A percentile compares a stretch with the other conserved stretches of the same genome.
Evolutionary conservation across 2,113 vertebrate species (phyloP).

Genomic region (Dasyornis broadbenti): DNA sequence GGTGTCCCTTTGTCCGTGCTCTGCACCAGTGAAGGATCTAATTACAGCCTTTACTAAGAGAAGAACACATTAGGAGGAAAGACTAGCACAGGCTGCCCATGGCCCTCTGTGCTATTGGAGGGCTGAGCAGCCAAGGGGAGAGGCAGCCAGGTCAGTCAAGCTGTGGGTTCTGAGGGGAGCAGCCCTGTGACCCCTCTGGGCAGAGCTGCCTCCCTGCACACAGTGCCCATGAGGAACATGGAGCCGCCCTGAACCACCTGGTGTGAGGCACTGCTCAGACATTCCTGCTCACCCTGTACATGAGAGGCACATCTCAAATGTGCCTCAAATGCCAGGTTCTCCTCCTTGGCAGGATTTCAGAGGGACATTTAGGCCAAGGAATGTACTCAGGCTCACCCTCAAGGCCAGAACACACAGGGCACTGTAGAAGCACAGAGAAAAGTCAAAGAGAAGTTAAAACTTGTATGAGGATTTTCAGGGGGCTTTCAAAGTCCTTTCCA

Average conservation of each 20-base stretch:
- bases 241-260: background rate
- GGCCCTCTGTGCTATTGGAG: rapidly evolving
- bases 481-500: background rate
- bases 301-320: background rate
- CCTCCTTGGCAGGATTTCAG: rapidly evolving
- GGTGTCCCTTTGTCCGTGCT: background rate
- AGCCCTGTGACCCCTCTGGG: background rate
- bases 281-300: background rate
- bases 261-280: rapidly evolving
- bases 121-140: background rate
- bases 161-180: background rate
- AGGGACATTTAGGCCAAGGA: background rate
- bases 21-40: background rate
- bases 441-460: background rate
- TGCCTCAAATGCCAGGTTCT: background rate
- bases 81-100: background rate
- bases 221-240: rapidly evolving
- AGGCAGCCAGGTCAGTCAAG: background rate
- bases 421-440: background rate
- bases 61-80: background rate
- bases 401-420: background rate
- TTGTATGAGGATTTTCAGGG: background rate
- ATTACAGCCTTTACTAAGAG: background rate
- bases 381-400: background rate
- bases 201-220: background rate